These are phyloP conservation scores for Eulemur rufifrons DNA, from an alignment of 2,113 vertebrate species.

Conservation along the genomic window DNA sequence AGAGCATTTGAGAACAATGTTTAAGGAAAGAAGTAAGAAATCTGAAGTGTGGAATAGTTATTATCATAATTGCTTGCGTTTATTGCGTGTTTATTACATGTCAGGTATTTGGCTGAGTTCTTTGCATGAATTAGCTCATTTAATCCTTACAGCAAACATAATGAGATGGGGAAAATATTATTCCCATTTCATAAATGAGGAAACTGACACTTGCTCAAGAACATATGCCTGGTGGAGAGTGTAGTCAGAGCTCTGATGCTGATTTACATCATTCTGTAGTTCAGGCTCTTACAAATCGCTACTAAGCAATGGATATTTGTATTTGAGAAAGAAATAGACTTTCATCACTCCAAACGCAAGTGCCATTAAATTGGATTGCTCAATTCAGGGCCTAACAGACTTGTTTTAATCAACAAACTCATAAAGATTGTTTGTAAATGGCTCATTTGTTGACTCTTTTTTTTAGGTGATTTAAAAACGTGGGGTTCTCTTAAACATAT, in stretches of 20 bases:
- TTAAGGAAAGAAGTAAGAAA: not conserved
- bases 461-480: not conserved
- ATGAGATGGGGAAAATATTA: not conserved
- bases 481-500: not conserved
- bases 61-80: not conserved
- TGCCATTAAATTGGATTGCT: not conserved
- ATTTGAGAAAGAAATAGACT: not conserved
- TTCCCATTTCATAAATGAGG: not conserved
- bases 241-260: not conserved
- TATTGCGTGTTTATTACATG: not conserved
- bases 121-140: not conserved
- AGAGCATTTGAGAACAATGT: not conserved
- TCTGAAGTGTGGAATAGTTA: not conserved
- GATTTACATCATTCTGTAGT: not conserved
- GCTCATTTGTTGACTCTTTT: not conserved
- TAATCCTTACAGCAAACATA: not conserved
- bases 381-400: not conserved
- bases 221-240: fast-evolving
- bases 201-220: not conserved
- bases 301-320: not conserved
- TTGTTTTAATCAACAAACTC: not conserved
- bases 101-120: not conserved
- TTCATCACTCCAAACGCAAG: not conserved
- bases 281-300: not conserved
- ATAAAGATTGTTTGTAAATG: not conserved